Evolutionary conservation across 2,888 invertebrate genomes (phyloP).

Genomic region (Hyalella azteca): DNA sequence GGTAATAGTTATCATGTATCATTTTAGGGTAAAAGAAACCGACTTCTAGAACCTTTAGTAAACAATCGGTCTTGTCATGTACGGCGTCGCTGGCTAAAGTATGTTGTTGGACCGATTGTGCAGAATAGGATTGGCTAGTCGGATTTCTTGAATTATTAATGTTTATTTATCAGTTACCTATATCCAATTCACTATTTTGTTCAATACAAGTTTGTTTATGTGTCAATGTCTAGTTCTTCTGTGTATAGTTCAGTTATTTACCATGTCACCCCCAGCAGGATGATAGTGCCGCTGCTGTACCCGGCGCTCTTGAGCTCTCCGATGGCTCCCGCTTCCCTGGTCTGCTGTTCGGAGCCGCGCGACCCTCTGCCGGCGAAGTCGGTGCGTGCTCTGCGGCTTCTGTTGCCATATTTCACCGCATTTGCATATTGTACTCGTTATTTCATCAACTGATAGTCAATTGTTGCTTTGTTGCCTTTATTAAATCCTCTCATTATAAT

Average conservation of each 20-base stretch:
- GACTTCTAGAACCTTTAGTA: too few species aligned
- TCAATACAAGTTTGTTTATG: not conserved
- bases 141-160: too few species aligned
- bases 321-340: slow-evolving; percentile 42
- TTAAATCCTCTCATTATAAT: too few species aligned
- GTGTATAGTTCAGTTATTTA: not conserved
- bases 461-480: too few species aligned
- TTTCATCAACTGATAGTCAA: too few species aligned
- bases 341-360: slow-evolving; percentile 42
- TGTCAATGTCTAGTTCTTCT: not conserved
- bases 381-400: slow-evolving; percentile 33
- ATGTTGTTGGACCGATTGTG: too few species aligned
- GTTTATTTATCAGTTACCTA: not conserved
- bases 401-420: not conserved
- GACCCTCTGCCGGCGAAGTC: slow-evolving; percentile 50
- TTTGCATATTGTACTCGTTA: too few species aligned
- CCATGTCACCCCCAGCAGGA: not conserved
- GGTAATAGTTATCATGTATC: too few species aligned
- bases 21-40: too few species aligned
- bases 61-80: too few species aligned
- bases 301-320: not conserved
- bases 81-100: too few species aligned
- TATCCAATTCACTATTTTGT: not conserved
- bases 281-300: not conserved
- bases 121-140: too few species aligned